Evolutionary conservation across 1,140 invertebrate species (phyloP).

Genomic region (Heliconius himera): DNA sequence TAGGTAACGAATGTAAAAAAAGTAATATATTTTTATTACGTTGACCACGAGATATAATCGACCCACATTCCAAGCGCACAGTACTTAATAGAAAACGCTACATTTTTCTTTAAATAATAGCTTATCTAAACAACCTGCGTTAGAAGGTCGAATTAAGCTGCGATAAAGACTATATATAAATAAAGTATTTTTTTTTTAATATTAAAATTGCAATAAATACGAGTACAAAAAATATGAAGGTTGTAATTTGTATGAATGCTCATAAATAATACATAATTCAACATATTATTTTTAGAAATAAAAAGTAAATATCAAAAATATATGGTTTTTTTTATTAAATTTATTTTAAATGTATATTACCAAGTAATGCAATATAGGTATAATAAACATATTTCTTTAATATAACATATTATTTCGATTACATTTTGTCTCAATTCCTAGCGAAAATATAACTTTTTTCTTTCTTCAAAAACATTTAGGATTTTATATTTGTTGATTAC

Average conservation of each 20-base stretch:
- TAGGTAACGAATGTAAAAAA: background rate
- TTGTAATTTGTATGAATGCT: background rate
- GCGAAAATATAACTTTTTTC: too few species aligned
- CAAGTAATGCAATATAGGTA: too few species aligned
- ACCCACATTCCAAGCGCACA: slow-evolving; percentile 56
- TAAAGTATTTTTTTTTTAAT: background rate
- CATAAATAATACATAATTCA: too few species aligned
- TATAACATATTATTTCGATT: too few species aligned
- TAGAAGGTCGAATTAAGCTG: background rate
- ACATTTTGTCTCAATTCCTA: too few species aligned
- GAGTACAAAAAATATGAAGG: background rate
- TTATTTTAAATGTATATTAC: too few species aligned
- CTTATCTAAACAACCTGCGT: slow-evolving; percentile 1
- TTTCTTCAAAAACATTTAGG: too few species aligned
- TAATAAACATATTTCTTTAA: too few species aligned
- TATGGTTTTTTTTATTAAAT: too few species aligned
- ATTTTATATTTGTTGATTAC: too few species aligned
- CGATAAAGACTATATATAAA: background rate
- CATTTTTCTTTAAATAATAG: slow-evolving; percentile 2
- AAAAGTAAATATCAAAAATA: too few species aligned
- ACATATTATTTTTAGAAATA: too few species aligned
- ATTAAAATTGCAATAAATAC: background rate
- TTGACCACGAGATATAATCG: slow-evolving; percentile 63
- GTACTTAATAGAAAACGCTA: background rate
- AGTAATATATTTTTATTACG: background rate